Conservation (phyloP, 2,797 vertebrate species). For the Epinephelus awoara region DNA sequence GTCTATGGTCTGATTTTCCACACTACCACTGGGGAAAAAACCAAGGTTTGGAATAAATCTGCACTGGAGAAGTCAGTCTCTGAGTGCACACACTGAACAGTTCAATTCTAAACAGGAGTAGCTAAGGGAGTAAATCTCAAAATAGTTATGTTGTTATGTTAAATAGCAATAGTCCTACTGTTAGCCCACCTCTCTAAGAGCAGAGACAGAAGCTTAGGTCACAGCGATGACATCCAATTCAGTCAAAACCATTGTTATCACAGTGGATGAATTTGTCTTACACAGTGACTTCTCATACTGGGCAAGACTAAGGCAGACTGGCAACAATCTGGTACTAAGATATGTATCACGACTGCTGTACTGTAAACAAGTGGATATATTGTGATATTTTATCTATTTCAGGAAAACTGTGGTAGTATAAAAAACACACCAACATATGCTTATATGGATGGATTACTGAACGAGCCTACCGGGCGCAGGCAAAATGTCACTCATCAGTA, state of each 20-base stretch:
- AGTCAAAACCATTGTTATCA: slow-evolving; percentile 6
- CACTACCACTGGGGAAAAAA: slow-evolving; percentile 32
- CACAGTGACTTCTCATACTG: not conserved
- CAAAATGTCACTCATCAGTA: no score
- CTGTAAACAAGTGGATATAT: no score
- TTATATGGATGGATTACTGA: no score
- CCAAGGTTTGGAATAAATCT: slow-evolving; percentile 20
- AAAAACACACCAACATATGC: no score
- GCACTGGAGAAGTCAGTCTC: slow-evolving; percentile 8
- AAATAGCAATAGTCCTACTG: slow-evolving; percentile 18
- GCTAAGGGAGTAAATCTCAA: slow-evolving; percentile 14
- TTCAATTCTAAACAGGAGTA: not conserved
- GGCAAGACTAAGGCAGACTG: no score
- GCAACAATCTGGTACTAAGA: no score
- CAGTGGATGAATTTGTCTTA: slow-evolving; percentile 1
- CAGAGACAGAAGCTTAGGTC: not conserved
- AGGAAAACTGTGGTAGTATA: no score
- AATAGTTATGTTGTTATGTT: slow-evolving; percentile 22
- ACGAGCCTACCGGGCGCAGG: no score
- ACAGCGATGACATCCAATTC: slow-evolving; percentile 18
- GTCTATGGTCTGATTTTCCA: slow-evolving; percentile 28
- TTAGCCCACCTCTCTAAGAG: not conserved
- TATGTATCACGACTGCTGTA: no score
- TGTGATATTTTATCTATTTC: no score
- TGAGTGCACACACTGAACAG: not conserved